Conservation (phyloP, 2,797 vertebrate species). For the Typhlichthys eigenmanni region DNA sequence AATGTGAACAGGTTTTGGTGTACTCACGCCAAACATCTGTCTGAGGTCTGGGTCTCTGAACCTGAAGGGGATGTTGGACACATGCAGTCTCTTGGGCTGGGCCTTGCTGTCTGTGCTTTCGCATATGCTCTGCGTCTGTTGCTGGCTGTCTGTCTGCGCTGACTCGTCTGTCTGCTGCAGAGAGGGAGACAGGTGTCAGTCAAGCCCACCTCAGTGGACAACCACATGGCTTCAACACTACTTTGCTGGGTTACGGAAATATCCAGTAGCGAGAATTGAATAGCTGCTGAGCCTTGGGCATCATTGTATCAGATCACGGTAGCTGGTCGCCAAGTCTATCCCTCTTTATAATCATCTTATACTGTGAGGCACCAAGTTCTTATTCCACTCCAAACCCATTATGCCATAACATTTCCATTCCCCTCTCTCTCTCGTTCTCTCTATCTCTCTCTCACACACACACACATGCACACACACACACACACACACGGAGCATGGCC, state of each 20-base stretch:
- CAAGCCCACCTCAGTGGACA: constrained; percentile 6
- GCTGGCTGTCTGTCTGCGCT: constrained; percentile 86
- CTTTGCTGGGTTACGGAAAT: too few species aligned
- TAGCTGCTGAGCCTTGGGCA: too few species aligned
- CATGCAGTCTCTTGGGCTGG: constrained; percentile 93
- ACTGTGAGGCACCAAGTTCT: not conserved
- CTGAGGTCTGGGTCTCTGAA: constrained; percentile 96
- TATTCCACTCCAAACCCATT: not conserved
- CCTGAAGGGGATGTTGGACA: constrained; percentile 97
- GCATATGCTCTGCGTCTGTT: constrained; percentile 85
- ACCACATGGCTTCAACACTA: not conserved
- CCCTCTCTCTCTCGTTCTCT: not conserved
- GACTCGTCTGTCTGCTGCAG: constrained; percentile 91
- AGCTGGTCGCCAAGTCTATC: too few species aligned
- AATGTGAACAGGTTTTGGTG: not conserved
- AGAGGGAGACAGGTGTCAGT: not conserved
- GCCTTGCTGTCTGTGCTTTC: constrained; percentile 95
- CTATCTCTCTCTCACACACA: not conserved
- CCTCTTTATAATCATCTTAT: too few species aligned
- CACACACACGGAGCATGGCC: not conserved
- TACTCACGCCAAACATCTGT: constrained; percentile 97
- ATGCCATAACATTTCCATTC: not conserved
- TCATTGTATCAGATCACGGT: too few species aligned
- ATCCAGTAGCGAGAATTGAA: too few species aligned
- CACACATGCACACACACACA: not conserved